Conservation (phyloP, 2,888 invertebrate genomes). For the Penaeus monodon region DNA sequence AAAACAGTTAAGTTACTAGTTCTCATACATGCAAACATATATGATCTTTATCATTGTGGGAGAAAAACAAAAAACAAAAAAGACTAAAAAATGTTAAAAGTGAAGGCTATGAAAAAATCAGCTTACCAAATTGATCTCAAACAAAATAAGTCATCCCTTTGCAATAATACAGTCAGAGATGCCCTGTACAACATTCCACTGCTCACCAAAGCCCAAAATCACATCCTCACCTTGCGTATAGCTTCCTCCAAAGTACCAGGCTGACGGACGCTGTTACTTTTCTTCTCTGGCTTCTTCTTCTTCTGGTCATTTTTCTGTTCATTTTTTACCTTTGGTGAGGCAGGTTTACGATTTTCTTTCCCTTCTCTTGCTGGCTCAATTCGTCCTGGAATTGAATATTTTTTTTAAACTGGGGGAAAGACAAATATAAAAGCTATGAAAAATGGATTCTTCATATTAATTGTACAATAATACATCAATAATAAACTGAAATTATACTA, state of each 20-base stretch:
- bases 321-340: conserved; percentile 21
- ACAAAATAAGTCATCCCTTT: too few species aligned
- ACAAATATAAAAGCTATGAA: background rate
- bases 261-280: conserved; percentile 23
- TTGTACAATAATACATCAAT: background rate
- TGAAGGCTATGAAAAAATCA: too few species aligned
- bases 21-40: too few species aligned
- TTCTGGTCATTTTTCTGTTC: background rate
- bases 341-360: conserved; percentile 49
- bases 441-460: background rate
- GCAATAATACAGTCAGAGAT: too few species aligned
- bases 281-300: conserved; percentile 43
- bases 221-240: conserved; percentile 31
- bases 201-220: too few species aligned
- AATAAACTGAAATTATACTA: too few species aligned
- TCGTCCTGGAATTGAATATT: conserved; percentile 6
- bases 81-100: too few species aligned
- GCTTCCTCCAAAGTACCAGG: conserved; percentile 49
- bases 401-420: background rate
- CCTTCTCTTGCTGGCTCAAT: conserved; percentile 31
- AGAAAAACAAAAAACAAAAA: too few species aligned
- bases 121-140: too few species aligned
- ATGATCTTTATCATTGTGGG: too few species aligned
- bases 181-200: too few species aligned
- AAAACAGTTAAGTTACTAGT: too few species aligned